A percentile compares a stretch with the other conserved stretches of the same genome.
Conservation (phyloP, 1,140 invertebrate species). For the Batillaria attramentaria region DNA sequence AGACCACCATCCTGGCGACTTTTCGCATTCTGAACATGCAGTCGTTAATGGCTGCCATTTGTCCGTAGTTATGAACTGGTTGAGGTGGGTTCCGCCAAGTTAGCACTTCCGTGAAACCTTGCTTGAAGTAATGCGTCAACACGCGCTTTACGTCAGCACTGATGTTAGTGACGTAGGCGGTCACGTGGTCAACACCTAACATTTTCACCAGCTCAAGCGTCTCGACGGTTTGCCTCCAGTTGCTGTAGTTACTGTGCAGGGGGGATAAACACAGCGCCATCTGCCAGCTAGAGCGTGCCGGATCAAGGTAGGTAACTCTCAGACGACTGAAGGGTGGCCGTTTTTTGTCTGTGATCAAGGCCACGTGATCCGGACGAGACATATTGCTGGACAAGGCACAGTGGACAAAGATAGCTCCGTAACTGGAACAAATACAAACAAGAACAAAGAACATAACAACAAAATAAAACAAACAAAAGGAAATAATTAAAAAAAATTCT, state of each 20-base stretch:
- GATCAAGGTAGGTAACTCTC: background rate
- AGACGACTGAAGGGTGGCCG: too few species aligned
- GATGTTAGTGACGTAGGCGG: background rate
- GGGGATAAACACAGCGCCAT: background rate
- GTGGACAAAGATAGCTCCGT: too few species aligned
- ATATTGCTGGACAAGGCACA: too few species aligned
- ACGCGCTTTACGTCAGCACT: background rate
- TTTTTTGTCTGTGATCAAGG: too few species aligned
- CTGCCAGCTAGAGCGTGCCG: background rate
- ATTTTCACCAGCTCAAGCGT: background rate
- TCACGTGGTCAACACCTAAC: background rate
- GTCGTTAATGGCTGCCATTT: conserved; percentile 35
- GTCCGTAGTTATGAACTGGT: conserved; percentile 25
- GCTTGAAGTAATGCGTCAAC: background rate
- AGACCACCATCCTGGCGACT: conserved; percentile 17
- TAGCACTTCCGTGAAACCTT: background rate
- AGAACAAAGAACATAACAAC: too few species aligned
- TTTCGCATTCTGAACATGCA: conserved; percentile 33
- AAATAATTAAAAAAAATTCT: too few species aligned
- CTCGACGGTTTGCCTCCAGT: background rate
- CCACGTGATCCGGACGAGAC: too few species aligned
- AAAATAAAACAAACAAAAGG: too few species aligned
- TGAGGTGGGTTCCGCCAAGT: background rate
- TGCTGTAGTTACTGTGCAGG: background rate
- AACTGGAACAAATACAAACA: too few species aligned